Evolutionary conservation across 2,888 invertebrate species (phyloP).

Genomic region (Spatulosminthurus flaviceps): DNA sequence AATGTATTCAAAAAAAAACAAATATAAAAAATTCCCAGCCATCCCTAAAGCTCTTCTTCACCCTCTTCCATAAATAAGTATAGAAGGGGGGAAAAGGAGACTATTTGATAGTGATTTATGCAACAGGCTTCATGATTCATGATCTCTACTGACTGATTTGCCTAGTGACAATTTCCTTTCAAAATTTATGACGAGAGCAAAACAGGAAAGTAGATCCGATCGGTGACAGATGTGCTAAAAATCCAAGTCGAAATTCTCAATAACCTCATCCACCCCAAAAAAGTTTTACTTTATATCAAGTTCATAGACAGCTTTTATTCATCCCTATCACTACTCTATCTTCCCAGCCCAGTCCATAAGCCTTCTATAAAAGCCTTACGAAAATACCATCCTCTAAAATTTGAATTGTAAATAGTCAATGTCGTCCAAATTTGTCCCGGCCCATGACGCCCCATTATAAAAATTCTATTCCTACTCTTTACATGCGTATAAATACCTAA

Average conservation of each 20-base stretch:
- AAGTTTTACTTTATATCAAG: neutral
- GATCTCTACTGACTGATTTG: neutral
- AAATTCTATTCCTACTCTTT: neutral
- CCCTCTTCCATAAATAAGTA: too few relatives aligned
- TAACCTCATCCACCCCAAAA: conserved; percentile 15
- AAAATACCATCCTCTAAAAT: neutral
- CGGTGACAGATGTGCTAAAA: neutral
- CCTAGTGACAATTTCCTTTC: neutral
- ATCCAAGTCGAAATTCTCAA: conserved; percentile 6
- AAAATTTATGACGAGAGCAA: conserved; percentile 1
- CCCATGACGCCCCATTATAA: neutral
- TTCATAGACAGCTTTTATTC: neutral
- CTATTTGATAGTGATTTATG: too few relatives aligned
- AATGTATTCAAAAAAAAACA: neutral
- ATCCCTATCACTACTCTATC: conserved; percentile 4
- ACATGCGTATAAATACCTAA: too few relatives aligned
- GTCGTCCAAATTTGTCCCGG: neutral
- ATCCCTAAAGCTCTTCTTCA: too few relatives aligned
- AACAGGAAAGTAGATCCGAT: conserved; percentile 23
- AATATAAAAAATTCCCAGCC: neutral
- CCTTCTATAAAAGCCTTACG: too few relatives aligned
- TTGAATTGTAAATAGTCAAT: conserved; percentile 20
- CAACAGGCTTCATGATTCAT: neutral
- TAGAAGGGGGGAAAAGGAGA: too few relatives aligned
- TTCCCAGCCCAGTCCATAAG: too few relatives aligned